Conservation (phyloP, 2,113 vertebrate species). For the Rhea americana region DNA sequence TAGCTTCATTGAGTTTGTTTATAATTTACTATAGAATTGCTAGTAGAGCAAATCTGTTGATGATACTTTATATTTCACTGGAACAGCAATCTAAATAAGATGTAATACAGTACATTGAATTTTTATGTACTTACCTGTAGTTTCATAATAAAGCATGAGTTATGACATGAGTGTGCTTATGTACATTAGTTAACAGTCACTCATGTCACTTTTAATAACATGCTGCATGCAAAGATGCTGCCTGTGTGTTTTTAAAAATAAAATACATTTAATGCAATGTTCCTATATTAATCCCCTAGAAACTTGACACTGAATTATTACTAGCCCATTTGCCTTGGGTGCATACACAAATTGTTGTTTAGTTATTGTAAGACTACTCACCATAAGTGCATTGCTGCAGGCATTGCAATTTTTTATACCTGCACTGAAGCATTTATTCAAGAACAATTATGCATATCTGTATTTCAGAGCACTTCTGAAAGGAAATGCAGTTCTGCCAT, state of each 20-base stretch:
- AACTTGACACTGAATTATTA: slow-evolving; percentile 37
- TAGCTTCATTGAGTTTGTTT: slow-evolving; percentile 38
- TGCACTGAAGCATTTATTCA: not conserved
- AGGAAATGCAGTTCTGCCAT: not conserved
- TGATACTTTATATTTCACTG: slow-evolving; percentile 42
- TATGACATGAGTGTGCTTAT: slow-evolving; percentile 1
- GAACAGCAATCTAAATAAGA: slow-evolving; percentile 16
- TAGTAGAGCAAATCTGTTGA: slow-evolving; percentile 10
- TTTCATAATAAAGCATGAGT: slow-evolving; percentile 49
- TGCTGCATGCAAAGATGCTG: not conserved
- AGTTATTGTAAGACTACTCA: not conserved
- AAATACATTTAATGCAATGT: slow-evolving; percentile 13
- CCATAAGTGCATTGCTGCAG: not conserved
- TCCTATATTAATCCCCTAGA: slow-evolving; percentile 31
- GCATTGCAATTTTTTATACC: not conserved
- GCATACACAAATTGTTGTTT: slow-evolving; percentile 14
- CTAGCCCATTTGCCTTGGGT: not conserved
- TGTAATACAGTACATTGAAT: slow-evolving; percentile 20
- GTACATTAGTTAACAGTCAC: slow-evolving; percentile 28
- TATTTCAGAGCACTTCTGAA: not conserved
- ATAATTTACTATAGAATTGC: slow-evolving; percentile 1
- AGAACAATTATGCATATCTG: not conserved
- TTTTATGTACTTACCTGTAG: slow-evolving; percentile 61
- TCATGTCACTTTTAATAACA: slow-evolving; percentile 54
- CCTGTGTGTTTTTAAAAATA: slow-evolving; percentile 28